Conservation (phyloP, 2,888 invertebrate genomes). For the Thalpophila matura region DNA sequence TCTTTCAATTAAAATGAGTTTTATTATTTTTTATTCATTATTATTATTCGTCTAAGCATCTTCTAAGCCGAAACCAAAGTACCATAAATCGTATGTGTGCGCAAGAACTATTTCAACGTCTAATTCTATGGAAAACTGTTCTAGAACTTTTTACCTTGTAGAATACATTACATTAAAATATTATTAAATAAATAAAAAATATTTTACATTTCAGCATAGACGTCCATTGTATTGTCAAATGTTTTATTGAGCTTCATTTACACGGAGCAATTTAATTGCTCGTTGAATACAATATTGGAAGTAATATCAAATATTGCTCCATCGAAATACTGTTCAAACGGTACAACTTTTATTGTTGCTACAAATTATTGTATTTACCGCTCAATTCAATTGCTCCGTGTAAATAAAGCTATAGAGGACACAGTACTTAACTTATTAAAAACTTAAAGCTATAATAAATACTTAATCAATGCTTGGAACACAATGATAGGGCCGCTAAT, state of each 20-base stretch:
- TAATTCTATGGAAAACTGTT: conserved; percentile 21
- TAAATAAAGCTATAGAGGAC: not conserved
- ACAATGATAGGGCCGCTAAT: conserved; percentile 67
- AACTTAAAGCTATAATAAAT: conserved; percentile 84
- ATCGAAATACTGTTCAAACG: conserved; percentile 4
- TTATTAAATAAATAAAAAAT: conserved; percentile 43
- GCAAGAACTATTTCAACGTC: conserved; percentile 10
- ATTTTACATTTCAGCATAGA: conserved; percentile 41
- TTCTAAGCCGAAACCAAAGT: not conserved
- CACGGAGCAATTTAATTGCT: conserved; percentile 11
- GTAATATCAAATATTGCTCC: conserved; percentile 6
- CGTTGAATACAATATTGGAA: not conserved
- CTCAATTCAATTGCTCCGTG: conserved; percentile 5
- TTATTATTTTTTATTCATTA: too few species aligned
- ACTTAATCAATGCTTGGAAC: conserved; percentile 80
- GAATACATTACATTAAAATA: conserved; percentile 2
- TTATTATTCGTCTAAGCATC: too few species aligned
- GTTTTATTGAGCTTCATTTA: conserved; percentile 5
- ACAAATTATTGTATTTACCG: not conserved
- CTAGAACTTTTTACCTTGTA: not conserved
- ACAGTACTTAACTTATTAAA: conserved; percentile 30
- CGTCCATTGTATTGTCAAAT: conserved; percentile 52
- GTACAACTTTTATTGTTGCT: not conserved
- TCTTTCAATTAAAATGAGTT: too few species aligned
- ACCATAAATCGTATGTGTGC: conserved; percentile 28